These are phyloP conservation scores for Setophaga kirtlandii DNA, from an alignment of 2,113 vertebrate species.

Conservation along the genomic window DNA sequence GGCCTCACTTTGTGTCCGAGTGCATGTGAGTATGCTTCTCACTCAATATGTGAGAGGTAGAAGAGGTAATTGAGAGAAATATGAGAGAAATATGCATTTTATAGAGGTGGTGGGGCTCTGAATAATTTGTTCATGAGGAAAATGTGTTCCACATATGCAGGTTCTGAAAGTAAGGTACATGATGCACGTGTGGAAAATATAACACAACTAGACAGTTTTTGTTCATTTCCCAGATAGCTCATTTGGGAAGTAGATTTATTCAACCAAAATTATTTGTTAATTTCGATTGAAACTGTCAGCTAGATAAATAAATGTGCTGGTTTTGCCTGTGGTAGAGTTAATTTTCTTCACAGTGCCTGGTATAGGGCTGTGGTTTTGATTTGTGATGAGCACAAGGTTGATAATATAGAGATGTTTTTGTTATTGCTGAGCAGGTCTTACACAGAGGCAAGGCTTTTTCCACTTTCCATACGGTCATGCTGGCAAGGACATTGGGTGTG, in stretches of 20 bases:
- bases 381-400: background rate
- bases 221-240: background rate
- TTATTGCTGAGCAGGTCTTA: background rate
- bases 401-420: background rate
- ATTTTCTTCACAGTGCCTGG: background rate
- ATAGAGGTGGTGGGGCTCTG: background rate
- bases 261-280: background rate
- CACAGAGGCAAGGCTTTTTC: background rate
- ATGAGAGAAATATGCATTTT: background rate
- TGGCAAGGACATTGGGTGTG: rapidly evolving
- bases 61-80: background rate
- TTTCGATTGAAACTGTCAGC: background rate
- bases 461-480: rapidly evolving
- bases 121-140: background rate
- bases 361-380: background rate
- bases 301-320: background rate
- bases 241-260: background rate
- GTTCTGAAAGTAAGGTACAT: background rate
- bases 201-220: background rate
- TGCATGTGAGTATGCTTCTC: background rate
- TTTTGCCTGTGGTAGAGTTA: background rate
- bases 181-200: background rate
- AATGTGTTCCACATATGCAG: background rate
- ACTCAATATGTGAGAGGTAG: background rate
- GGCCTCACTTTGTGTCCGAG: background rate